Percentiles rank a stretch among this genome's conserved stretches.
These are phyloP conservation scores for Ammodytes dubius DNA, from an alignment of 2,113 vertebrate species.

Conservation along the genomic window DNA sequence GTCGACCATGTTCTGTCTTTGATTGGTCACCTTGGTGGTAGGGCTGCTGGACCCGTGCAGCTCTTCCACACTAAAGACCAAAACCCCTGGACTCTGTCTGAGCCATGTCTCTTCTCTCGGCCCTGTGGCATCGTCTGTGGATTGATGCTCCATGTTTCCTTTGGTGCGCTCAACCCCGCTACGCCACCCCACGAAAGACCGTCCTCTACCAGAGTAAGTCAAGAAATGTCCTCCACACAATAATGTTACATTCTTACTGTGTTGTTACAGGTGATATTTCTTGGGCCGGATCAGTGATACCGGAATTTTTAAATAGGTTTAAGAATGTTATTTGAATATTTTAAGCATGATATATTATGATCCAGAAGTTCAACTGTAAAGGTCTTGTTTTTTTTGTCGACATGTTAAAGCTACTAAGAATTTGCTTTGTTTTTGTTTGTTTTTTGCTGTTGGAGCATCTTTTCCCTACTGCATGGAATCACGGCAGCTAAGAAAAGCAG, in stretches of 20 bases:
- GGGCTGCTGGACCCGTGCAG: slow-evolving; percentile 63
- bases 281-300: neutral
- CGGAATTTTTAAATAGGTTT: neutral
- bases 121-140: slow-evolving; percentile 65
- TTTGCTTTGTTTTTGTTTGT: slow-evolving; percentile 31
- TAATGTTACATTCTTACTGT: neutral
- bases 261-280: neutral
- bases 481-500: neutral
- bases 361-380: slow-evolving; percentile 14
- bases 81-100: slow-evolving; percentile 45
- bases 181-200: slow-evolving; percentile 76
- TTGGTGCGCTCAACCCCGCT: slow-evolving; percentile 39
- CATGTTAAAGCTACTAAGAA: slow-evolving; percentile 5
- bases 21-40: slow-evolving; percentile 45
- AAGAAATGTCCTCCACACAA: neutral
- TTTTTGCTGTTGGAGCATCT: slow-evolving; percentile 34
- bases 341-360: neutral
- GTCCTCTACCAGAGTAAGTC: slow-evolving; percentile 78
- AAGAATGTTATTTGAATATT: slow-evolving; percentile 26
- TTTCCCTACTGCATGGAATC: slow-evolving; percentile 7
- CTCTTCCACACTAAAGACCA: slow-evolving; percentile 42
- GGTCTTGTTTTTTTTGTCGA: neutral
- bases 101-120: slow-evolving; percentile 76
- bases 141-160: slow-evolving; percentile 66
- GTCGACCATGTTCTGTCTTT: slow-evolving; percentile 59